These are phyloP conservation scores for Nannoperca obscura DNA, from an alignment of 2,797 vertebrate species.

Conservation along the genomic window DNA sequence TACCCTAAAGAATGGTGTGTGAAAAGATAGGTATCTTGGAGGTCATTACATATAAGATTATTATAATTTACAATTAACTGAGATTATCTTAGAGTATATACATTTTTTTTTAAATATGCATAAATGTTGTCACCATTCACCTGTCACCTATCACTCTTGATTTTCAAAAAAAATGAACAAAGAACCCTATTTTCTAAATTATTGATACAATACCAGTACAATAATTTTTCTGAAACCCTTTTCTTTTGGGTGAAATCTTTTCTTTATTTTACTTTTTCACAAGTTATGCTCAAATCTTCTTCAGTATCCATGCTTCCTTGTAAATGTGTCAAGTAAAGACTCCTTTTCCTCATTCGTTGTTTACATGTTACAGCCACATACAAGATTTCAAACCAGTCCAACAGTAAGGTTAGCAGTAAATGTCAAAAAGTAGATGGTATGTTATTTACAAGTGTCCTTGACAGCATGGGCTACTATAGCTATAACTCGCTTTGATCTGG, in stretches of 20 bases:
- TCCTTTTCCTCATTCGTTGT: neutral
- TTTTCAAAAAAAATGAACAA: neutral
- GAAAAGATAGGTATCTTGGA: no score
- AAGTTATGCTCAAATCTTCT: neutral
- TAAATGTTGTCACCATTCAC: no score
- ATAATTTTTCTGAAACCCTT: neutral
- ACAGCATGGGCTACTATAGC: constrained; percentile 24
- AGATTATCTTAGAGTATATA: neutral
- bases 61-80: no score
- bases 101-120: no score
- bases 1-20: no score
- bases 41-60: no score
- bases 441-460: constrained; percentile 30
- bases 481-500: constrained; percentile 32
- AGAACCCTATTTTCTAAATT: neutral
- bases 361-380: neutral
- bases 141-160: no score
- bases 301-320: neutral
- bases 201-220: neutral
- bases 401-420: neutral
- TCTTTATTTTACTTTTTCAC: neutral
- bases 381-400: neutral
- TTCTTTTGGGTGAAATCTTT: no score
- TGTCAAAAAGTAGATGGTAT: constrained; percentile 26
- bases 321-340: constrained; percentile 1